These are phyloP conservation scores for Ommatoiulus sabulosus DNA, from an alignment of 2,888 invertebrate genomes.

Conservation along the genomic window DNA sequence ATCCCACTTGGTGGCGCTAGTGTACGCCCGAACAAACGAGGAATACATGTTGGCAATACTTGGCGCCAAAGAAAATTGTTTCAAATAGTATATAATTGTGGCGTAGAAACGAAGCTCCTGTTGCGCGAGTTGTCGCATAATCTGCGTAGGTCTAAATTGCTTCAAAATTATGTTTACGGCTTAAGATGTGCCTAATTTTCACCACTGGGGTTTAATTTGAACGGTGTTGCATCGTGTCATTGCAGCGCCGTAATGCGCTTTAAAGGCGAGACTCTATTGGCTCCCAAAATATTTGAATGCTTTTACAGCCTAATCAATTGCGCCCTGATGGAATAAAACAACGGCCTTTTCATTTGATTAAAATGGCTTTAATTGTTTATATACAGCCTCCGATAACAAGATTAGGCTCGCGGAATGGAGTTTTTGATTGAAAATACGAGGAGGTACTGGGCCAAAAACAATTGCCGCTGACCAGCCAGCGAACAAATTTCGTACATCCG, in stretches of 20 bases:
- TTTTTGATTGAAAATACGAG: constrained; percentile 41
- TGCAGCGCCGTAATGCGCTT: constrained; percentile 45
- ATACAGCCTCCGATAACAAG: constrained; percentile 30
- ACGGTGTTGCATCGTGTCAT: constrained; percentile 15
- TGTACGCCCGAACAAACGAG: not conserved
- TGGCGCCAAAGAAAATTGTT: not conserved
- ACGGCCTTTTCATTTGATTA: constrained; percentile 41
- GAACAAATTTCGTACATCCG: not conserved
- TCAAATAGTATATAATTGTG: not conserved
- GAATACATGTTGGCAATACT: not conserved
- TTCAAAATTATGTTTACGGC: constrained; percentile 46
- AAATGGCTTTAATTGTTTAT: constrained; percentile 44
- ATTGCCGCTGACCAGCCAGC: not conserved
- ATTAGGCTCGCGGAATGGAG: constrained; percentile 27
- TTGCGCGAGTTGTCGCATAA: constrained; percentile 45
- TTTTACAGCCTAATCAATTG: constrained; percentile 30
- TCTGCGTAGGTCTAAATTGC: constrained; percentile 41
- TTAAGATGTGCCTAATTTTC: constrained; percentile 48
- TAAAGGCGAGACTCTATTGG: constrained; percentile 43
- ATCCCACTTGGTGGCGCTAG: too few relatives aligned
- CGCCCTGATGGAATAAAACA: constrained; percentile 36
- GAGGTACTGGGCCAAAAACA: not conserved
- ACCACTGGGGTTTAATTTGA: constrained; percentile 47
- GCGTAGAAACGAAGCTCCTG: constrained; percentile 13
- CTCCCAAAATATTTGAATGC: constrained; percentile 35